Base-by-base conservation (phyloP, 2,888 invertebrate genomes). In the Melanotus villosus region DNA sequence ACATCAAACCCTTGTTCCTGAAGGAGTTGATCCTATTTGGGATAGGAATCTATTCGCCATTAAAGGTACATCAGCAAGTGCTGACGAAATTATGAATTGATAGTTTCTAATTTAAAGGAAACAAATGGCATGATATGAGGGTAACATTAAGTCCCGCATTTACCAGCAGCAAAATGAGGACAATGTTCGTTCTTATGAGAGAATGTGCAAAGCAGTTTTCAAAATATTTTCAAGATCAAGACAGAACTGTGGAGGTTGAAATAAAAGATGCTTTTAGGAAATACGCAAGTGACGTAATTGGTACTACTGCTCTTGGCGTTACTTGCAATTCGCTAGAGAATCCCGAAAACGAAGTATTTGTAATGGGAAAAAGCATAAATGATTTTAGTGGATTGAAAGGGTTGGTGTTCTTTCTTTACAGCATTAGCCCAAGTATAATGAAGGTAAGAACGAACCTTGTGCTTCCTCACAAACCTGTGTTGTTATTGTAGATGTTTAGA, bases 281-380 rank as follows among this genome's bases (percentile, higher is more conserved):
- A 14, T 87, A 83, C 66, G 80, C 87, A 0, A 88, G 85, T 65
- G 88, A 89, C 73, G 86, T 89, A 0, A 88, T 89, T 59, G 89
- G 88, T 0, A 84, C 86, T 0, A 84, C 85, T 16, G 88, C 86
- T 0, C 88, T 87, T 71, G 88, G 88, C 0, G 75, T 88, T 0
- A 84, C 87, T 70, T 86, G 89, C 1, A 85, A 90, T 75, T 90
- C 90, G 0, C 82, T 88, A 14, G 78, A 80, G 3, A 84, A 89
- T 0, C 82, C 79, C 10, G 77, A 88, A 0, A 89, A 90, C 71
- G 79, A 86, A 30, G 90, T 90, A 77, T 90, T 86, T 73, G 52
- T 75, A 30, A 86, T 85, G 83, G 89, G 88, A n/a, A 87, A 86
- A 70, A 80, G 79, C 9, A 78, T 85, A 4, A 86, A 86, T 0